phyloP scores from a whole-genome alignment of 2,113 vertebrate genomes.

The Tinamus guttatus region DNA sequence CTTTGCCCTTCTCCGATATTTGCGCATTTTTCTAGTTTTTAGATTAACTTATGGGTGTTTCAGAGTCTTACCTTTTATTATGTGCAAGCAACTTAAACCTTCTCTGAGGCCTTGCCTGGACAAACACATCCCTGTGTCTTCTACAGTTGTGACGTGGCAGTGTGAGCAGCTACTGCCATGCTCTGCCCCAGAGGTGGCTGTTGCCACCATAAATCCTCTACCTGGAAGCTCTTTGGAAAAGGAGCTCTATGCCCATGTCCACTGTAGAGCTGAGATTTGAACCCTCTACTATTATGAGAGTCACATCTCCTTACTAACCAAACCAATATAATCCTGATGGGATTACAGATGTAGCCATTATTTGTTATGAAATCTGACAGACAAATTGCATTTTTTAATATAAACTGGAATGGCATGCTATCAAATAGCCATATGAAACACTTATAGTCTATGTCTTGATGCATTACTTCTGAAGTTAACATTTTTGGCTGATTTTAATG shows the following conservation, averaged over 20 bases:
- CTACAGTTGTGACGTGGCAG: rapidly evolving
- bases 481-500: background rate
- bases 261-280: background rate
- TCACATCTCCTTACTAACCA: background rate
- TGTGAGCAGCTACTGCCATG: background rate
- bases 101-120: background rate
- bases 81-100: background rate
- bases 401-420: background rate
- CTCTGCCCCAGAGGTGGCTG: background rate
- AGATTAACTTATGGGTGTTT: background rate
- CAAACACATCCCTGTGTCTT: background rate
- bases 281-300: background rate
- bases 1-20: background rate
- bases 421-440: background rate
- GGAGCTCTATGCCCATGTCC: background rate
- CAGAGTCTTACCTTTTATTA: background rate
- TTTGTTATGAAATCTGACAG: background rate
- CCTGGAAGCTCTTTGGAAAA: background rate
- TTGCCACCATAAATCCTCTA: background rate
- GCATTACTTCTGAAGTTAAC: background rate
- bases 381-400: background rate
- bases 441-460: background rate
- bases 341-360: background rate
- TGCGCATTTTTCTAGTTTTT: background rate
- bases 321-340: background rate